phyloP scores from a whole-genome alignment of 2,888 invertebrate species.

The Dendrolimus houi region DNA sequence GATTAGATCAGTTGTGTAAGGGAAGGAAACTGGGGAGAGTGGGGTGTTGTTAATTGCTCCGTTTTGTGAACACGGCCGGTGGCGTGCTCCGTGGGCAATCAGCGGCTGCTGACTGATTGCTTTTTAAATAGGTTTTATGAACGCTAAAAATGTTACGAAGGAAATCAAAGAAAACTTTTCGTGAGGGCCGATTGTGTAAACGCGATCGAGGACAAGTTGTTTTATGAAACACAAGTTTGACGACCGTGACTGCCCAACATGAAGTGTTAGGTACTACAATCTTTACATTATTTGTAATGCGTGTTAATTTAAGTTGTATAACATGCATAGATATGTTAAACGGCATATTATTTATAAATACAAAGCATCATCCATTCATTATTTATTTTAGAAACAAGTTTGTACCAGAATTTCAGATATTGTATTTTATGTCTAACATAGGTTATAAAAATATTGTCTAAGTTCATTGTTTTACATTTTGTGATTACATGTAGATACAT shows the following conservation, averaged over 20 bases:
- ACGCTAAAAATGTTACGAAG: constrained; percentile 67
- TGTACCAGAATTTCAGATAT: too few relatives aligned
- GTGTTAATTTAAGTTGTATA: not conserved
- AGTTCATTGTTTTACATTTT: too few relatives aligned
- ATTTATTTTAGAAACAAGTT: too few relatives aligned
- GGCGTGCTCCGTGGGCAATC: constrained; percentile 71
- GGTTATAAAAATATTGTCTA: too few relatives aligned
- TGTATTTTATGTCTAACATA: too few relatives aligned
- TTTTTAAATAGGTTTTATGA: constrained; percentile 76
- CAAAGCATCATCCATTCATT: too few relatives aligned
- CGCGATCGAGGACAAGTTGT: constrained; percentile 44
- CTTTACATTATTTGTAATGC: not conserved
- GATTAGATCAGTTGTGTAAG: constrained; percentile 60
- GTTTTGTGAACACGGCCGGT: constrained; percentile 75
- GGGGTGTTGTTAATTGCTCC: constrained; percentile 72
- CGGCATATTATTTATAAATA: too few relatives aligned
- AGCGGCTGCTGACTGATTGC: constrained; percentile 73
- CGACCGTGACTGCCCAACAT: constrained; percentile 29
- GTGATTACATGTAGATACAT: too few relatives aligned
- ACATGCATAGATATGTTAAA: too few relatives aligned
- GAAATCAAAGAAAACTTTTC: constrained; percentile 60
- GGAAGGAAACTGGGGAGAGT: constrained; percentile 37
- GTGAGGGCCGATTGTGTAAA: constrained; percentile 47
- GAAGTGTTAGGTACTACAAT: constrained; percentile 1
- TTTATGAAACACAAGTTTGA: constrained; percentile 33